phyloP scores from a whole-genome alignment of 2,113 vertebrate species.

The Stomatorhinus ivindoensis region DNA sequence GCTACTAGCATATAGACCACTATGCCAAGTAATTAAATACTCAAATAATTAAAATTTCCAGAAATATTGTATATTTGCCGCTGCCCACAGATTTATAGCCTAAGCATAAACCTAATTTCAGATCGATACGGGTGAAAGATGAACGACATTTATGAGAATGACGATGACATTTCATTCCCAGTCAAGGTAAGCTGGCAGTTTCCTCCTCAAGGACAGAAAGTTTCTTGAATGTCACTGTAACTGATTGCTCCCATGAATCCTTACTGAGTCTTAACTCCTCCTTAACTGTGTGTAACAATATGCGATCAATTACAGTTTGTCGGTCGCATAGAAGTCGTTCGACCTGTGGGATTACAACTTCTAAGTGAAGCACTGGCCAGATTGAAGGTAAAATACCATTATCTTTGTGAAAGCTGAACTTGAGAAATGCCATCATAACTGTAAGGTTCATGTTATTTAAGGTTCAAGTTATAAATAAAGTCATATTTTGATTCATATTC shows the following conservation, averaged over 20 bases:
- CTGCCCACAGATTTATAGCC: not conserved
- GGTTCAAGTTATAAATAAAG: not conserved
- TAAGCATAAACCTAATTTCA: not conserved
- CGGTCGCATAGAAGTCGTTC: conserved; percentile 50
- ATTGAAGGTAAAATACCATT: conserved; percentile 39
- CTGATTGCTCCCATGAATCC: no score
- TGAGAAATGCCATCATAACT: not conserved
- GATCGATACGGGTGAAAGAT: conserved; percentile 28
- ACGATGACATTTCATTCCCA: conserved; percentile 53
- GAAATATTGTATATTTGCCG: not conserved
- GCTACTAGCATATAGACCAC: not conserved
- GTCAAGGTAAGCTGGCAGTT: conserved; percentile 46
- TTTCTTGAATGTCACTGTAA: not conserved
- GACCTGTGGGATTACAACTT: conserved; percentile 43
- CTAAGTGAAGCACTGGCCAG: conserved; percentile 47
- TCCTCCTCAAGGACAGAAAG: not conserved
- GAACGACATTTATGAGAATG: conserved; percentile 46
- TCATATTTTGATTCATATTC: not conserved
- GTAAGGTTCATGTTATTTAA: not conserved
- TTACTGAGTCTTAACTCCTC: not conserved
- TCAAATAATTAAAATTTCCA: not conserved
- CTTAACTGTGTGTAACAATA: not conserved
- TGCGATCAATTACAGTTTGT: conserved; percentile 46
- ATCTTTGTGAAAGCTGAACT: not conserved
- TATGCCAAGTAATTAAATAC: not conserved